These are phyloP conservation scores for Chaitophorus viminalis DNA, from an alignment of 2,888 invertebrate species.

Conservation along the genomic window DNA sequence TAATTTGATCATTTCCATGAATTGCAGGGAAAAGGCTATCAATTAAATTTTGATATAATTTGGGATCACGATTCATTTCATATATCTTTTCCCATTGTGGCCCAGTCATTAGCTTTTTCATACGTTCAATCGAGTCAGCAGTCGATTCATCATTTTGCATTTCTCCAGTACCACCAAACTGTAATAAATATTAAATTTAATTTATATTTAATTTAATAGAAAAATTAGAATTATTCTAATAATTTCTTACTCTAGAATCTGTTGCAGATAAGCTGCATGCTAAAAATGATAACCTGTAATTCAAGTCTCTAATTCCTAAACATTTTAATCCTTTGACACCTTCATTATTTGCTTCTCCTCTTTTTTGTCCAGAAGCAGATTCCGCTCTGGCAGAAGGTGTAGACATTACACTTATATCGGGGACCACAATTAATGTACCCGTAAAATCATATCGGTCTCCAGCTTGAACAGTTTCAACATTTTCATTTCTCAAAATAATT, in stretches of 20 bases:
- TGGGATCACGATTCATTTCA: constrained; percentile 94
- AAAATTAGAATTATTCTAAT: constrained; percentile 19
- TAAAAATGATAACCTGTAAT: constrained; percentile 90
- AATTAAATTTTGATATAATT: constrained; percentile 89
- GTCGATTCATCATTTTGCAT: constrained; percentile 87
- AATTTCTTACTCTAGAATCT: constrained; percentile 75
- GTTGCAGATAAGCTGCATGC: constrained; percentile 92
- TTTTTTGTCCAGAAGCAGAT: constrained; percentile 78
- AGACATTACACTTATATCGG: constrained; percentile 89
- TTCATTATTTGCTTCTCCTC: constrained; percentile 79
- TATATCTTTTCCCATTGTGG: constrained; percentile 95
- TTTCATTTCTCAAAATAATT: constrained; percentile 92
- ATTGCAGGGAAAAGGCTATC: constrained; percentile 94
- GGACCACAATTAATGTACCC: constrained; percentile 95
- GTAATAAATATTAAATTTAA: constrained; percentile 61
- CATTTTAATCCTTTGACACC: constrained; percentile 89
- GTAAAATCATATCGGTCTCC: constrained; percentile 89
- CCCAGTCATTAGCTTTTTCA: constrained; percentile 93
- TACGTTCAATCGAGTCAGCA: constrained; percentile 76
- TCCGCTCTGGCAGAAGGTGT: constrained; percentile 90
- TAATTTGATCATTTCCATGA: constrained; percentile 97
- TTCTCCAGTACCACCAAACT: constrained; percentile 83
- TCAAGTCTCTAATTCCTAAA: constrained; percentile 85
- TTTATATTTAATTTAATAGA: neutral
- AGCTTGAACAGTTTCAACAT: constrained; percentile 95